Evolutionary conservation across 2,888 invertebrate species (phyloP).

Genomic region (Agapostemon virescens): DNA sequence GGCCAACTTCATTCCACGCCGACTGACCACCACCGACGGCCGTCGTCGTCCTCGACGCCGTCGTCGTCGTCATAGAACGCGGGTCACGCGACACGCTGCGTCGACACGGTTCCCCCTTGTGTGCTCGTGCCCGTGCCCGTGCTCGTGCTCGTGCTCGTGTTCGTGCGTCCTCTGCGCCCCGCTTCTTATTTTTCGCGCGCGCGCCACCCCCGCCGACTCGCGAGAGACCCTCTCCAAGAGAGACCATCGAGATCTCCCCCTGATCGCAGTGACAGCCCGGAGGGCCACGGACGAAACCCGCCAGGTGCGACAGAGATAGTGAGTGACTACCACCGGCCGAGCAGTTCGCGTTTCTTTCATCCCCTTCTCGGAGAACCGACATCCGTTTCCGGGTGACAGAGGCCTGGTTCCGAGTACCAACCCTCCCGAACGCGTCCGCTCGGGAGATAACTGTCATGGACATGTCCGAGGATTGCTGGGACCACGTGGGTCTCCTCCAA

Average conservation of each 20-base stretch:
- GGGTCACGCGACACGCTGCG: slow-evolving; percentile 61
- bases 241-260: neutral
- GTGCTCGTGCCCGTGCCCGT: neutral
- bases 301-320: slow-evolving; percentile 7
- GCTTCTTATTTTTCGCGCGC: slow-evolving; percentile 36
- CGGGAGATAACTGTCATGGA: slow-evolving; percentile 69
- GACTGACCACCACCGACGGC: slow-evolving; percentile 80
- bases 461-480: slow-evolving; percentile 79
- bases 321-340: neutral
- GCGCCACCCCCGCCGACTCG: slow-evolving; percentile 17
- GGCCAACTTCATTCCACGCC: slow-evolving; percentile 80
- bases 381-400: neutral
- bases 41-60: slow-evolving; percentile 74
- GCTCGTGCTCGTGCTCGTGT: slow-evolving; percentile 12
- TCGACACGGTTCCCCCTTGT: slow-evolving; percentile 54
- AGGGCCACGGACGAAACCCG: neutral
- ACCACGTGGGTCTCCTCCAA: slow-evolving; percentile 79
- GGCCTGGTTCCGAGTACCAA: neutral
- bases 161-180: slow-evolving; percentile 38
- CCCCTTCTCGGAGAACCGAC: neutral
- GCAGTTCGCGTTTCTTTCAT: neutral
- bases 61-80: slow-evolving; percentile 69
- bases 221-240: slow-evolving; percentile 2
- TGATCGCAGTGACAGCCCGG: slow-evolving; percentile 22
- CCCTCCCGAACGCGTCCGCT: neutral